A percentile compares a stretch with the other conserved stretches of the same genome.
Conservation (phyloP, 1,140 invertebrate genomes). For the Bombus soroeensis region DNA sequence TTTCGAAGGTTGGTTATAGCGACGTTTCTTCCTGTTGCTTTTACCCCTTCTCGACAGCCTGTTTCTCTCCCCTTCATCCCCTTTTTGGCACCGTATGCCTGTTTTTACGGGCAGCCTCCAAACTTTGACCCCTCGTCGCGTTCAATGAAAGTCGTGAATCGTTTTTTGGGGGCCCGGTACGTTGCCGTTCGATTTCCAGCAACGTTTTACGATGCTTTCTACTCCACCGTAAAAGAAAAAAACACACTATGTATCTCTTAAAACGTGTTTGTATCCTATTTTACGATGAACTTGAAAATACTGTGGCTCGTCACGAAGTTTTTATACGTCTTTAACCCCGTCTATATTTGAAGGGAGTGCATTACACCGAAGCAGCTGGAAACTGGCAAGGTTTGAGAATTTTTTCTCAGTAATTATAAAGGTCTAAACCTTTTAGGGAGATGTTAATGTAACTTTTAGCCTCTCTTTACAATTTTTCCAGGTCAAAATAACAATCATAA, state of each 20-base stretch:
- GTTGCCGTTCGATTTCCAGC: constrained; percentile 20
- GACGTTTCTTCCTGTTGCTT: constrained; percentile 31
- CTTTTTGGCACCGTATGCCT: constrained; percentile 31
- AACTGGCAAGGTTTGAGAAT: neutral
- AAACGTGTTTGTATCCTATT: neutral
- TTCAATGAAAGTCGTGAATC: constrained; percentile 49
- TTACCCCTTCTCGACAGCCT: constrained; percentile 31
- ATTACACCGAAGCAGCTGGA: neutral
- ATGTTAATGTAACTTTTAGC: neutral
- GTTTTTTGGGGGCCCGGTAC: constrained; percentile 23
- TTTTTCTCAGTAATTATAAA: neutral
- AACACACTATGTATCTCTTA: neutral
- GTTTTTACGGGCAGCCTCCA: constrained; percentile 44
- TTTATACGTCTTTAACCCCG: neutral
- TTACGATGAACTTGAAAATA: neutral
- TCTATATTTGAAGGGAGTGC: neutral
- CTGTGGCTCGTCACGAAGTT: neutral
- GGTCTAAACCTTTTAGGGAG: neutral
- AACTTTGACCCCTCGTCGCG: constrained; percentile 20
- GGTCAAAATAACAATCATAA: neutral
- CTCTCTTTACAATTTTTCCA: neutral
- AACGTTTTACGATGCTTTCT: neutral
- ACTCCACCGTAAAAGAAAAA: neutral
- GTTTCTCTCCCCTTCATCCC: constrained; percentile 30
- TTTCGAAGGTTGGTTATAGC: neutral